These are phyloP conservation scores for Thaumetopoea pityocampa DNA, from an alignment of 1,140 invertebrate species.

Conservation along the genomic window DNA sequence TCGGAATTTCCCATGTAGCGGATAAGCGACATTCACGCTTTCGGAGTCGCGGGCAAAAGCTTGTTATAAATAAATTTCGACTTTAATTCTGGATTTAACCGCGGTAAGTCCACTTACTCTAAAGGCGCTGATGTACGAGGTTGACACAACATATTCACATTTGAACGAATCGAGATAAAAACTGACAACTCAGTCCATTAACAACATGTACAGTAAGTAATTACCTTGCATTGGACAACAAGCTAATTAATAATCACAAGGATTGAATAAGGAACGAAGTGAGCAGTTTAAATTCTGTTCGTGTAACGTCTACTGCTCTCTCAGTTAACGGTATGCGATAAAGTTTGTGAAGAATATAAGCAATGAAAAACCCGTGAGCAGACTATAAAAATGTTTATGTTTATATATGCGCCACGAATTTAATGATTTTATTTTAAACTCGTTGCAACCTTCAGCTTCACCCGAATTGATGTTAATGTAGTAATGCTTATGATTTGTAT, in stretches of 20 bases:
- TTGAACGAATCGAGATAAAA: slow-evolving; percentile 23
- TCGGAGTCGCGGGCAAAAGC: no score
- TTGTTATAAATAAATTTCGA: no score
- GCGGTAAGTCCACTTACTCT: slow-evolving; percentile 10
- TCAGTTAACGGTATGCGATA: slow-evolving; percentile 26
- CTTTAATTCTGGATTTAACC: slow-evolving; percentile 22
- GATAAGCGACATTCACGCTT: no score
- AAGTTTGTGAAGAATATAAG: slow-evolving; percentile 20
- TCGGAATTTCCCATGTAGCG: no score
- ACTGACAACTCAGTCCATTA: slow-evolving; percentile 18
- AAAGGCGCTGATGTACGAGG: slow-evolving; percentile 20
- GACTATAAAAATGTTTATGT: slow-evolving; percentile 3
- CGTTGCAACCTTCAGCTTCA: no score
- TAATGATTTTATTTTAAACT: slow-evolving; percentile 1
- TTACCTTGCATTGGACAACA: slow-evolving; percentile 18
- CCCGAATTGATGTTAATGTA: no score
- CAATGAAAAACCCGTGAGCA: slow-evolving; percentile 3
- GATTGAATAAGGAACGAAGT: slow-evolving; percentile 27
- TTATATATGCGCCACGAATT: neutral
- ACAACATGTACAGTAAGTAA: slow-evolving; percentile 18
- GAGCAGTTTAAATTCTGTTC: slow-evolving; percentile 30
- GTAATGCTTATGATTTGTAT: no score
- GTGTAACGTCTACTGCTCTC: slow-evolving; percentile 13
- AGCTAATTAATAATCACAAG: slow-evolving; percentile 27
- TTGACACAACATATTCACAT: slow-evolving; percentile 17